Evolutionary conservation across 2,888 invertebrate genomes (phyloP).

Genomic region (Pyrgus malvae): DNA sequence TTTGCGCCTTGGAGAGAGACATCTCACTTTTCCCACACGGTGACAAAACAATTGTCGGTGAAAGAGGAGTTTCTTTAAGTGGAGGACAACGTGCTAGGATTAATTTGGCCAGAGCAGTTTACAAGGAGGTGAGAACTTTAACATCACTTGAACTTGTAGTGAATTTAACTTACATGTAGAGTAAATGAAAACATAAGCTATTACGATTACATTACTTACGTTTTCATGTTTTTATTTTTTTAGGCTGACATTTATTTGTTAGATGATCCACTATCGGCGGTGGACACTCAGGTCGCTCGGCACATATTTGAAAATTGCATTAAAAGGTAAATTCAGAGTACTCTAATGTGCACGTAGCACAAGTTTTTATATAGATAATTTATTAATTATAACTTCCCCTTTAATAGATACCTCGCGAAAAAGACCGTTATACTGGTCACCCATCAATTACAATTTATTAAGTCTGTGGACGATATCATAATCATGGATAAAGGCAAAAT

Average conservation of each 20-base stretch:
- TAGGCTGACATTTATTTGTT: constrained; percentile 87
- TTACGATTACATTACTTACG: too few relatives aligned
- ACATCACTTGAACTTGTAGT: too few relatives aligned
- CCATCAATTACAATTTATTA: constrained; percentile 91
- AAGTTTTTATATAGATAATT: too few relatives aligned
- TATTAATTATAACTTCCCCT: neutral
- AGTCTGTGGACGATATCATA: constrained; percentile 83
- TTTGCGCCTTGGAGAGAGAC: constrained; percentile 88
- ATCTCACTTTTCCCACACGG: constrained; percentile 89
- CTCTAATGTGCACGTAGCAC: too few relatives aligned
- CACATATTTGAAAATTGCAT: constrained; percentile 87
- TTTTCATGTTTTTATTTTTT: constrained; percentile 39
- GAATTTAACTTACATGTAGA: too few relatives aligned
- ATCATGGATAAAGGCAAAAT: constrained; percentile 68
- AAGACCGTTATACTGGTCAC: constrained; percentile 90
- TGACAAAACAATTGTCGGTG: constrained; percentile 92
- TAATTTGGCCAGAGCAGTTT: constrained; percentile 84
- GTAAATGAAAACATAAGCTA: neutral
- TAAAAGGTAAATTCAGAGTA: constrained; percentile 51
- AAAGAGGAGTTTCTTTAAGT: constrained; percentile 90
- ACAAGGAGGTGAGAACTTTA: constrained; percentile 79
- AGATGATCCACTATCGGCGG: constrained; percentile 89
- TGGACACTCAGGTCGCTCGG: constrained; percentile 86
- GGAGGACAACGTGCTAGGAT: constrained; percentile 90
- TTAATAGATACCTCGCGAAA: constrained; percentile 75